These are phyloP conservation scores for Glaucomys volans DNA, from an alignment of 2,113 vertebrate species.

Conservation along the genomic window DNA sequence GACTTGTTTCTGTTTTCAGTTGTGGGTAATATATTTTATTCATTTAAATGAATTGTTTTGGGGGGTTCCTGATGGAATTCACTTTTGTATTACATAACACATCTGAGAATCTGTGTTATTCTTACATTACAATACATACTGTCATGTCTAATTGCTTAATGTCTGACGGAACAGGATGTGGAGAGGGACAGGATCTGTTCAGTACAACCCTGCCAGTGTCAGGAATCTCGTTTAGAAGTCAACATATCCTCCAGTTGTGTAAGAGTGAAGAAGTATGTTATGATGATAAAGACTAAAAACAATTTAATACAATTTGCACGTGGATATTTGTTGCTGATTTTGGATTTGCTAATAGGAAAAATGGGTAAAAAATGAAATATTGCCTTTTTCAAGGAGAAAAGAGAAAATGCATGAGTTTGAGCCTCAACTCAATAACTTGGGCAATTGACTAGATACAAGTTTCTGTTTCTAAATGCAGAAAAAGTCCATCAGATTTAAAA, in stretches of 20 bases:
- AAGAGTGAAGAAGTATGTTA: background rate
- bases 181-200: conserved; percentile 60
- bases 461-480: background rate
- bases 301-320: background rate
- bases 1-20: background rate
- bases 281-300: background rate
- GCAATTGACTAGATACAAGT: background rate
- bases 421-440: background rate
- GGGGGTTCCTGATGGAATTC: conserved; percentile 64
- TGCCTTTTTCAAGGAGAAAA: background rate
- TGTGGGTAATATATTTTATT: conserved; percentile 27
- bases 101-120: conserved; percentile 58
- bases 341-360: background rate
- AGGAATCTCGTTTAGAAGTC: conserved; percentile 54
- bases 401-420: background rate
- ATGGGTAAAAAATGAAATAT: background rate
- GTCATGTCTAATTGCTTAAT: conserved; percentile 82
- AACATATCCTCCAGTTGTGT: conserved; percentile 52
- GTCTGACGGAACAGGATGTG: conserved; percentile 69
- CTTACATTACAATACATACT: conserved; percentile 70
- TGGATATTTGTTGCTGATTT: background rate
- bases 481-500: background rate
- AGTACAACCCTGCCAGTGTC: conserved; percentile 42
- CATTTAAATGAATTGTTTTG: conserved; percentile 53
- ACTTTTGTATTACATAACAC: conserved; percentile 39